These are phyloP conservation scores for Perca flavescens DNA, from an alignment of 2,113 vertebrate species.

Conservation along the genomic window DNA sequence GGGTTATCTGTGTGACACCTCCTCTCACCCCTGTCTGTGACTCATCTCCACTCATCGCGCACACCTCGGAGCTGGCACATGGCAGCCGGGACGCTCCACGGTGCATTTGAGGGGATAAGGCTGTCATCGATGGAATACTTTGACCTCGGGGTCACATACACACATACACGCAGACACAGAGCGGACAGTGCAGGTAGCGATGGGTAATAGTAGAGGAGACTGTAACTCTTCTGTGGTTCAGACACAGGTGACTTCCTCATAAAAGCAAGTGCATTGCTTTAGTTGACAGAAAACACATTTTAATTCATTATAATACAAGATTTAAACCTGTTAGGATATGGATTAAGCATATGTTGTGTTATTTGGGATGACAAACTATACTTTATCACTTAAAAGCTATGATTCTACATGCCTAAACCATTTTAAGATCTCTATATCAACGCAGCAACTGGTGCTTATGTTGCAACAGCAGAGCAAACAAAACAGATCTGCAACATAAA, in stretches of 20 bases:
- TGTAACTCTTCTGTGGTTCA: constrained; percentile 49
- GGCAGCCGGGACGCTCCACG: constrained; percentile 62
- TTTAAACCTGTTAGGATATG: not conserved
- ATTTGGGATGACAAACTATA: not conserved
- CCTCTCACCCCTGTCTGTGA: constrained; percentile 72
- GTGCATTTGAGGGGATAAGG: constrained; percentile 60
- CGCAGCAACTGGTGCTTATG: not conserved
- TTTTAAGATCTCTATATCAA: not conserved
- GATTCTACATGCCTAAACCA: not conserved
- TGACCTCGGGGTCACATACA: constrained; percentile 67
- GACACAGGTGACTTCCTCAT: constrained; percentile 50
- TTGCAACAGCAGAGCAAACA: not conserved
- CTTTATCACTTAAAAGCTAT: not conserved
- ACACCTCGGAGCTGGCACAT: constrained; percentile 72
- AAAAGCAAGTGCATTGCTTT: constrained; percentile 18
- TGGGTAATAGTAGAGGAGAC: constrained; percentile 30
- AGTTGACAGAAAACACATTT: not conserved
- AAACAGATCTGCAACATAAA: constrained; percentile 1
- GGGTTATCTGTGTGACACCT: constrained; percentile 82
- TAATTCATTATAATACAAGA: not conserved
- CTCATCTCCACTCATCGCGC: constrained; percentile 77
- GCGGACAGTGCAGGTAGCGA: constrained; percentile 34
- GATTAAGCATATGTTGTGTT: not conserved
- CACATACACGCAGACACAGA: constrained; percentile 32
- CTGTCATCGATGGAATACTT: constrained; percentile 74